These are phyloP conservation scores for Alentia gelatinosa DNA, from an alignment of 2,888 invertebrate species.

Conservation along the genomic window DNA sequence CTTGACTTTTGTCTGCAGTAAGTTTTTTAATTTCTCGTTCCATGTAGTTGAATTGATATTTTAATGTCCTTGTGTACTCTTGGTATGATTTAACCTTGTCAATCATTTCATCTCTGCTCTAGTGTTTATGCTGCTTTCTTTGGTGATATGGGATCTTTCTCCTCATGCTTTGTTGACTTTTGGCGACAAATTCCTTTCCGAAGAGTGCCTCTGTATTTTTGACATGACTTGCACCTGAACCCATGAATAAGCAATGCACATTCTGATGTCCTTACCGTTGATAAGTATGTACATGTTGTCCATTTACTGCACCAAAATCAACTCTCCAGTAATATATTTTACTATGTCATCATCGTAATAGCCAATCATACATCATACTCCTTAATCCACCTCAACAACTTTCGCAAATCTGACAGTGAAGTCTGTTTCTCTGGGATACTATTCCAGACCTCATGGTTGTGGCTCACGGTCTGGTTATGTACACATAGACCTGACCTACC, in stretches of 20 bases:
- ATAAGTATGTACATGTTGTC: background rate
- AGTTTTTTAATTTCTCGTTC: background rate
- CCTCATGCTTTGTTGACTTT: background rate
- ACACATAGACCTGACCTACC: no score
- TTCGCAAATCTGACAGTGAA: background rate
- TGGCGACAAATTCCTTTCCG: background rate
- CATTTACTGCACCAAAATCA: background rate
- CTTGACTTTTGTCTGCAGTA: background rate
- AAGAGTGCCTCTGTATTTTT: background rate
- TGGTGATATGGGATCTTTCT: background rate
- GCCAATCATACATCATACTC: background rate
- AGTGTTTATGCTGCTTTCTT: background rate
- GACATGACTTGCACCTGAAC: conserved; percentile 1
- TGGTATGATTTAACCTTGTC: background rate
- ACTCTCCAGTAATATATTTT: background rate
- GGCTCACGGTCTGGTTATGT: background rate
- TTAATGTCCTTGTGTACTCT: background rate
- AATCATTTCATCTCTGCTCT: no score
- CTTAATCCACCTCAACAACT: background rate
- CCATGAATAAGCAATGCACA: background rate
- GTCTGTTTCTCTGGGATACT: background rate
- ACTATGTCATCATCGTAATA: background rate
- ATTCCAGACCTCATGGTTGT: background rate
- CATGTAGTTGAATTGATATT: background rate
- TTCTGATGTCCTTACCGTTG: background rate